These are phyloP conservation scores for Falco concolor DNA, from an alignment of 2,797 vertebrate genomes.

Conservation along the genomic window DNA sequence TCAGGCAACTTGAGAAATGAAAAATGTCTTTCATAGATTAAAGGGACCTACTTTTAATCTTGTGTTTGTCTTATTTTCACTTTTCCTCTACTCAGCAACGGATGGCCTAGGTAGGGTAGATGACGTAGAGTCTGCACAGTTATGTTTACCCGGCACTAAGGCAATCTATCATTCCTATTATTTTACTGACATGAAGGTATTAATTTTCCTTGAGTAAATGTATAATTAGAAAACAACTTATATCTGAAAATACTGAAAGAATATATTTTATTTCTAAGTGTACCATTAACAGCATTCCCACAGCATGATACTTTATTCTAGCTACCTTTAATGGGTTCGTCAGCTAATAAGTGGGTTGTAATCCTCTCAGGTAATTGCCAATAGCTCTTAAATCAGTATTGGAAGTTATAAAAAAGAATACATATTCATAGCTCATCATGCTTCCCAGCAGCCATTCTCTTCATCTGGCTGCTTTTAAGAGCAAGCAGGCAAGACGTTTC, in stretches of 20 bases:
- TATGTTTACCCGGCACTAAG: not conserved
- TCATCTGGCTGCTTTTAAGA: not conserved
- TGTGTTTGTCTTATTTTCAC: not conserved
- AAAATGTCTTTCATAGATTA: not conserved
- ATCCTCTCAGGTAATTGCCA: slow-evolving; percentile 55
- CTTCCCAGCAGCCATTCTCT: not conserved
- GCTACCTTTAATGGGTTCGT: slow-evolving; percentile 41
- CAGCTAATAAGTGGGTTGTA: slow-evolving; percentile 16
- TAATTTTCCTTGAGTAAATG: not conserved
- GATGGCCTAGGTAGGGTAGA: not conserved
- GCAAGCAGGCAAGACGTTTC: not conserved
- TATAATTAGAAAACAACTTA: not conserved
- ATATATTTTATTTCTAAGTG: not conserved
- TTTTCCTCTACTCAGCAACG: not conserved
- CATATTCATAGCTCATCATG: slow-evolving; percentile 27
- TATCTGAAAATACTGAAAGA: not conserved
- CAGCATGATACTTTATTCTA: not conserved
- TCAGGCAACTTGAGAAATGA: not conserved
- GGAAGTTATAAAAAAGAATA: slow-evolving; percentile 31
- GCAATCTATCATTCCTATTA: not conserved
- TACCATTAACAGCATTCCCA: not conserved
- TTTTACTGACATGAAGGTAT: not conserved
- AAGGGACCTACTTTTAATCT: not conserved
- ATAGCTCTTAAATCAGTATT: slow-evolving; percentile 57
- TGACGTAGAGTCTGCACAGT: not conserved